Evolutionary conservation across 2,797 vertebrate species (phyloP), one percentile per base, ranked within the genome.

Genomic region (Syncerus caffer): DNA sequence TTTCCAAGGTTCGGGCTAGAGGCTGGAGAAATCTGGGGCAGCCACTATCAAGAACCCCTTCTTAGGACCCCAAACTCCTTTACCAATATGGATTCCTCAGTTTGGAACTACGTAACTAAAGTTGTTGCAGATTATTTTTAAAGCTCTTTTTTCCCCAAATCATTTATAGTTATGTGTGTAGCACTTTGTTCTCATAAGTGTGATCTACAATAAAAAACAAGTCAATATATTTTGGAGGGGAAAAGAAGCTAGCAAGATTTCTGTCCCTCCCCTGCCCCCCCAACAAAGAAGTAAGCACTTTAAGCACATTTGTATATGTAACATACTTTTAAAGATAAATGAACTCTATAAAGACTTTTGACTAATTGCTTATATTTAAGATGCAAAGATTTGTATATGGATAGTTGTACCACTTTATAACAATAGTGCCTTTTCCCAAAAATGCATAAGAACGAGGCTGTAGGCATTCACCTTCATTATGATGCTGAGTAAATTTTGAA

Each of bases 211-310:
- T 98, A 60, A 38, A 93, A 92, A 38, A 17, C 89, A 97, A 98
- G 98, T 99, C 97, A 98, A 98, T 98, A 98, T 99, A 98, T 98
- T 99, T 99, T 98, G 17, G 4, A 1, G 25, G 5, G 12, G 8
- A 47, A 45, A 38, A 71, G 31, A 64, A 64, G 47, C 4, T 82
- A 83, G 3, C 9, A 62, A 12, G 4, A 76, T 51, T 71, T 4
- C 2, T 58, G 5, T 6, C 38, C n/a, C 8, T 10, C 6, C 38
- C 71, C 4, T 21, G 4, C 34, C 5, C 71, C 71, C 58, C 38
- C 21, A 42, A 42, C 34, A 71, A 42, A 34, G 3, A 3, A 23
- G 4, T 4, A 87, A 21, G 5, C 0, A 7, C 2, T 89, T 93
- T 53, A 57, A 82, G 7, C 31, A 89, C n/a, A 31, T 53, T 58